Percentiles rank a stretch among this genome's conserved stretches.
Evolutionary conservation across 2,888 invertebrate species (phyloP).

Genomic region (Ctena decussata): DNA sequence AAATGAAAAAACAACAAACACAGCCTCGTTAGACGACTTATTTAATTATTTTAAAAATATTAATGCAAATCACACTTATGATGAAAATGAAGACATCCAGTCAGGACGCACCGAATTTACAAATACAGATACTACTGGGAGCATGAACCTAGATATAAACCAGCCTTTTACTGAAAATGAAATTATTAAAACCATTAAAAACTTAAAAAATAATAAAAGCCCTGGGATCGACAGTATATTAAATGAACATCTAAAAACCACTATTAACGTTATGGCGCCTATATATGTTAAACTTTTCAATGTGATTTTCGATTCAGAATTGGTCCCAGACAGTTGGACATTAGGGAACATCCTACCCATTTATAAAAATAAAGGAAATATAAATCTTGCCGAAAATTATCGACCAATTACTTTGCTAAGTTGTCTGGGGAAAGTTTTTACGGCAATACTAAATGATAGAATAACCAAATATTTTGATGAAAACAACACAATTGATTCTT

Average conservation of each 20-base stretch:
- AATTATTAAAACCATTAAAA: background rate
- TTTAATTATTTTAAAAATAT: background rate
- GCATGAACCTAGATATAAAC: background rate
- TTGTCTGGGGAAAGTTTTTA: background rate
- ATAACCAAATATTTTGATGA: background rate
- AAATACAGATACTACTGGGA: background rate
- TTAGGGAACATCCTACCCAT: slow-evolving; percentile 35
- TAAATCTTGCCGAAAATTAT: slow-evolving; percentile 20
- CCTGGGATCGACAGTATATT: background rate
- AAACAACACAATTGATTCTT: background rate
- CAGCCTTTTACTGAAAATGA: background rate
- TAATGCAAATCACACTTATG: too few species aligned
- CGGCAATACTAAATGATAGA: background rate
- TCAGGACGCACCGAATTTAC: background rate
- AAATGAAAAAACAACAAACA: background rate
- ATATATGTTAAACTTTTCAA: slow-evolving; percentile 4
- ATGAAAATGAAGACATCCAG: background rate
- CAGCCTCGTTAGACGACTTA: background rate
- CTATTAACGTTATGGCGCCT: background rate
- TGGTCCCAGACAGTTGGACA: slow-evolving; percentile 27
- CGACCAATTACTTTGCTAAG: slow-evolving; percentile 23
- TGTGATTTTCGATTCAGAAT: slow-evolving; percentile 16
- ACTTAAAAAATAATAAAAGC: background rate
- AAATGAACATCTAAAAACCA: slow-evolving; percentile 20
- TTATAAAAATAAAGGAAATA: slow-evolving; percentile 29